A percentile compares a stretch with the other conserved stretches of the same genome.
phyloP scores from a whole-genome alignment of 1,140 invertebrate species.

The Pseudomyrmex flavicornis region DNA sequence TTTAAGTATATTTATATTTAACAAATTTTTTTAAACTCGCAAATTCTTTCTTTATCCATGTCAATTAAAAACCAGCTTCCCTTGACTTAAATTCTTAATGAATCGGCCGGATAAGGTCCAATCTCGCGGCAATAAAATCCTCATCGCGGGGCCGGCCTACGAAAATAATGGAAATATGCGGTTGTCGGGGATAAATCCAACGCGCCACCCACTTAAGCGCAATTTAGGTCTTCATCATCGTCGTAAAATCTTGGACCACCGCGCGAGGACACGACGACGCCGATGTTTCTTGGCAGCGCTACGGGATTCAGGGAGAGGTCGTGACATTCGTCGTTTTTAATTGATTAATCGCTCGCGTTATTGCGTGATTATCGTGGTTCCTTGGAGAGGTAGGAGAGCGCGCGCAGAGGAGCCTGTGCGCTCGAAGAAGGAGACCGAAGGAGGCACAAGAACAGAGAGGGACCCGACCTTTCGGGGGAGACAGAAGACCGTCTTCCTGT shows the following conservation, averaged over 20 bases:
- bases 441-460: slow-evolving; percentile 21
- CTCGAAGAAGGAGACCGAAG: slow-evolving; percentile 18
- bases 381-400: slow-evolving; percentile 58
- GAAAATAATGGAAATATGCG: slow-evolving; percentile 30
- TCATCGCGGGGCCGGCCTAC: not conserved
- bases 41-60: no score
- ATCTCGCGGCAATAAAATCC: not conserved
- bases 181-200: slow-evolving; percentile 34
- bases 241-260: slow-evolving; percentile 56
- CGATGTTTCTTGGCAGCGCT: slow-evolving; percentile 21
- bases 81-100: no score
- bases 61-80: no score
- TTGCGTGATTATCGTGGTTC: slow-evolving; percentile 78
- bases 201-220: slow-evolving; percentile 43
- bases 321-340: slow-evolving; percentile 77
- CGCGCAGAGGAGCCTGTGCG: not conserved
- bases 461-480: slow-evolving; percentile 7
- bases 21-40: not conserved
- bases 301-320: slow-evolving; percentile 73
- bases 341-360: slow-evolving; percentile 80
- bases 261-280: slow-evolving; percentile 29
- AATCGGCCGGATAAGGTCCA: not conserved
- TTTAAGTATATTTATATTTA: not conserved
- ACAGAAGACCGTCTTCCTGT: slow-evolving; percentile 80
- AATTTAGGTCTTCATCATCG: slow-evolving; percentile 36